phyloP scores from a whole-genome alignment of 2,797 vertebrate species.

The Sebastes kiyomatsui region DNA sequence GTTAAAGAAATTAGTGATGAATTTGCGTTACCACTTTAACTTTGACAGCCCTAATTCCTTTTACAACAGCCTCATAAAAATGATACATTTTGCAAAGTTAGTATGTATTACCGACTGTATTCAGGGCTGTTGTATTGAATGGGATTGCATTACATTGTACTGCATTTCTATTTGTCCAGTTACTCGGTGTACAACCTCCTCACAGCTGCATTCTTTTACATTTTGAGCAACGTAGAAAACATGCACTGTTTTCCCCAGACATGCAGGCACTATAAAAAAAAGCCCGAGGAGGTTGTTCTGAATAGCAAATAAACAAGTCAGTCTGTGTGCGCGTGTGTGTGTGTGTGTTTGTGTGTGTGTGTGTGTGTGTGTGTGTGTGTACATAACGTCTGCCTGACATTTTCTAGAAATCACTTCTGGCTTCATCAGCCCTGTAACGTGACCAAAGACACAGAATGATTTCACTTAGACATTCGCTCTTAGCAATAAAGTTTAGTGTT shows the following conservation, averaged over 20 bases:
- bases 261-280: neutral
- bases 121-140: neutral
- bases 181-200: neutral
- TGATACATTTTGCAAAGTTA: neutral
- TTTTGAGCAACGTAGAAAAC: neutral
- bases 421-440: neutral
- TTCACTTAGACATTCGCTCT: neutral
- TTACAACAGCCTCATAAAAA: too few relatives aligned
- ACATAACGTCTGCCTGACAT: neutral
- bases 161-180: neutral
- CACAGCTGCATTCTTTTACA: neutral
- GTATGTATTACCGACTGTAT: neutral
- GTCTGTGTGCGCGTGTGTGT: neutral
- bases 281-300: slow-evolving; percentile 13
- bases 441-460: neutral
- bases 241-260: neutral
- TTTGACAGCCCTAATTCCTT: too few relatives aligned
- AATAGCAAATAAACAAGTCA: neutral
- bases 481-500: neutral
- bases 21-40: too few relatives aligned
- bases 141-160: neutral
- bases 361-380: neutral
- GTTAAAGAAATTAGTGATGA: too few relatives aligned
- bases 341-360: neutral
- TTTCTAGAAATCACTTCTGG: neutral